Conservation (phyloP, 2,888 invertebrate genomes). For the Agonopterix heracliana region DNA sequence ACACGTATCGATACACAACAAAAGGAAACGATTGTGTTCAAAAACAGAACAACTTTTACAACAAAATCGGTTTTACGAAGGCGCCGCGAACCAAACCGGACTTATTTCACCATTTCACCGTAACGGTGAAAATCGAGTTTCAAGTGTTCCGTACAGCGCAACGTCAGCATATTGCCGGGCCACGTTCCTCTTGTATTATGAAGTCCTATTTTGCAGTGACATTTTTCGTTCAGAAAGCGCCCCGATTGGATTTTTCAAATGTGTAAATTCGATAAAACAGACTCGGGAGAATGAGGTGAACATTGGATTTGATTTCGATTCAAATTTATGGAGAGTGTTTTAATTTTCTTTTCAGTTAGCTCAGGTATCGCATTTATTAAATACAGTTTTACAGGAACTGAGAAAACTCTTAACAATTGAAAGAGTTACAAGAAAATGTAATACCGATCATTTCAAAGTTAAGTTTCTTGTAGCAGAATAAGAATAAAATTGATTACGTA, state of each 20-base stretch:
- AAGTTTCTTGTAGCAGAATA: no score
- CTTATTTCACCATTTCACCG: slow-evolving; percentile 49
- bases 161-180: slow-evolving; percentile 64
- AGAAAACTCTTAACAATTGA: no score
- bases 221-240: slow-evolving; percentile 61
- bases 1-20: no score
- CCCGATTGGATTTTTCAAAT: slow-evolving; percentile 69
- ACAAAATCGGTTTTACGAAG: slow-evolving; percentile 14
- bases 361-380: no score
- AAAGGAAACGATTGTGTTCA: background rate
- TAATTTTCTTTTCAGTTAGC: background rate
- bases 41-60: slow-evolving; percentile 5
- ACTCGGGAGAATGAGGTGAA: slow-evolving; percentile 23
- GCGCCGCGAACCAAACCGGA: slow-evolving; percentile 20
- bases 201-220: slow-evolving; percentile 68
- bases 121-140: slow-evolving; percentile 60
- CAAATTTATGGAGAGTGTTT: slow-evolving; percentile 1
- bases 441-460: no score
- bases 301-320: background rate
- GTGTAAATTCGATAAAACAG: slow-evolving; percentile 68
- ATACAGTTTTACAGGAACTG: no score
- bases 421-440: no score
- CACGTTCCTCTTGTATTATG: slow-evolving; percentile 61
- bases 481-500: no score
- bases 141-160: slow-evolving; percentile 40